Conservation (phyloP, 2,113 vertebrate species). For the Acrocephalus arundinaceus region DNA sequence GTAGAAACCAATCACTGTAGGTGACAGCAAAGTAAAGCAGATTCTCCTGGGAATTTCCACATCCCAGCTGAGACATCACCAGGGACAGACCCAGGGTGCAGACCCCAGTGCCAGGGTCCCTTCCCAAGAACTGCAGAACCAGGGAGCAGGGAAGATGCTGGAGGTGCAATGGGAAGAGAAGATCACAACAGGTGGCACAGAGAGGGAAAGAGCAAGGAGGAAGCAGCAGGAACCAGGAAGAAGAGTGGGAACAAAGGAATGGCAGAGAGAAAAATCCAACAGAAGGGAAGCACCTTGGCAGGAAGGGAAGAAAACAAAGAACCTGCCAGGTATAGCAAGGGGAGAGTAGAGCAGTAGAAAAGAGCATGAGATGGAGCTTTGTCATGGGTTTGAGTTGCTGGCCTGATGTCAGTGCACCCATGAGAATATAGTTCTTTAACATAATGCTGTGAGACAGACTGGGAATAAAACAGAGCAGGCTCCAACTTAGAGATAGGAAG, state of each 20-base stretch:
- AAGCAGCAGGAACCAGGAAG: background rate
- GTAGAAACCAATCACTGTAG: background rate
- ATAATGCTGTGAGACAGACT: too few relatives aligned
- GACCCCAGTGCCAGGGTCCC: background rate
- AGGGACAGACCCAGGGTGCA: background rate
- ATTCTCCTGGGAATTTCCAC: background rate
- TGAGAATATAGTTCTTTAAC: too few relatives aligned
- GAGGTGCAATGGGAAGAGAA: accelerated
- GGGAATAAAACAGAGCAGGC: too few relatives aligned
- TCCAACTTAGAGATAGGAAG: too few relatives aligned
- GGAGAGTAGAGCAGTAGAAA: background rate
- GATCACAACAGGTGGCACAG: background rate
- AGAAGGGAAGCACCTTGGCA: background rate
- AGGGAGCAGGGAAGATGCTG: background rate
- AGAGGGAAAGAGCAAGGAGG: background rate
- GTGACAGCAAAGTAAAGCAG: background rate
- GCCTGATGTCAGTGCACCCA: too few relatives aligned
- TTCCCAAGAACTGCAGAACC: background rate
- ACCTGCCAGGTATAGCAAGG: background rate
- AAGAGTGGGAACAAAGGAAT: background rate
- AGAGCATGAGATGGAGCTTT: background rate
- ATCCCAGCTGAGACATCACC: background rate
- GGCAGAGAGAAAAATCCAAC: background rate
- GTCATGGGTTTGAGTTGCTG: too few relatives aligned
- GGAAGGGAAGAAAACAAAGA: background rate